These are phyloP conservation scores for Hypotaenidia okinawae DNA, from an alignment of 2,797 vertebrate genomes.

Conservation along the genomic window DNA sequence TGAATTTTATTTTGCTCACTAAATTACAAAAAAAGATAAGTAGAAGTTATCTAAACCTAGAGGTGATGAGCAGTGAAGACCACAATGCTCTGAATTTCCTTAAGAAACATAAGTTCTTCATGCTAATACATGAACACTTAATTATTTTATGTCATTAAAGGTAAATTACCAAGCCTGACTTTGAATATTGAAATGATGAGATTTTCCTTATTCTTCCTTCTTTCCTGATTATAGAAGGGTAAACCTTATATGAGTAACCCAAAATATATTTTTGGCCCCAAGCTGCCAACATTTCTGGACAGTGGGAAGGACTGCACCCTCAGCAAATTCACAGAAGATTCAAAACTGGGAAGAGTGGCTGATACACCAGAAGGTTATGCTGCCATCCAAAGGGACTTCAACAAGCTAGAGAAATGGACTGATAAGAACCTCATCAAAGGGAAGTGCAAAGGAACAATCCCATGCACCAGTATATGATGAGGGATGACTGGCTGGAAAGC, in stretches of 20 bases:
- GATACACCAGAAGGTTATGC: not conserved
- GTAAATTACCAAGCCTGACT: not conserved
- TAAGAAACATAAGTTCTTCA: not conserved
- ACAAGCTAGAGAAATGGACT: not conserved
- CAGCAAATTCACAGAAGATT: not conserved
- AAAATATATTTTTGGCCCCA: not conserved
- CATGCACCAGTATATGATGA: not conserved
- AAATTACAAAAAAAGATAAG: not conserved
- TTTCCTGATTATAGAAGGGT: not conserved
- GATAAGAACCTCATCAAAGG: not conserved
- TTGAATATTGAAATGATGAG: not conserved
- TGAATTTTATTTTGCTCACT: constrained; percentile 7
- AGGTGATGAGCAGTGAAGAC: not conserved
- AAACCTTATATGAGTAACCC: not conserved
- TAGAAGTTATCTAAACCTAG: not conserved
- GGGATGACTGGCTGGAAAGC: not conserved
- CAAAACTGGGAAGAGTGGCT: not conserved
- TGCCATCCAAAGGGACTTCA: not conserved
- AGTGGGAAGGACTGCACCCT: not conserved
- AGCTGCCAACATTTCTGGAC: not conserved
- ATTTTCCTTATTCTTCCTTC: not conserved
- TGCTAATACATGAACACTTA: not conserved
- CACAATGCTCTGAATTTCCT: not conserved
- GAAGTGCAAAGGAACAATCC: not conserved
- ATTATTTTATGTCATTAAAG: not conserved